Base-by-base conservation (phyloP, 2,888 invertebrate species). In the Standfussiana lucernea region DNA sequence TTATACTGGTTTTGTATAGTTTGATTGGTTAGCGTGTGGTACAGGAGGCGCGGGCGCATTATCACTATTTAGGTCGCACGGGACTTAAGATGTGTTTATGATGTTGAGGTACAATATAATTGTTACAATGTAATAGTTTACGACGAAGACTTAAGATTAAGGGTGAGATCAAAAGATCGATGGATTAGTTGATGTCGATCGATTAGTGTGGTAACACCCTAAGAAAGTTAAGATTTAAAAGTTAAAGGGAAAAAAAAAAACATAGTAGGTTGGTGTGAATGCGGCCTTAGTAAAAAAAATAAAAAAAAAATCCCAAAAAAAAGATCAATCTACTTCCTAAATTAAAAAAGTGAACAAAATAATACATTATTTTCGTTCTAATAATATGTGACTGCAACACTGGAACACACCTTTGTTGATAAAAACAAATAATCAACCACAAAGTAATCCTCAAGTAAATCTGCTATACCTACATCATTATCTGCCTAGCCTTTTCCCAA, bases 31-130 rank as follows among this genome's bases (percentile, higher is more conserved):
- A 13, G 1, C 6, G n/a, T n/a, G 53, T 4, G n/a, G n/a, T 11
- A 35, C 61, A 8, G 75, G 28, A 65, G 24, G 37, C 65, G 75
- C 59, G 24, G 21, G 50, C 83, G 75, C 75, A 81, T 40, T 65
- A 56, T 50, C 65, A 42, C 28, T 37, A 45, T 78, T 21, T 28
- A 65, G 32, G 35, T 47, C 35, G 56, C 40, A 47, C 21, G n/a
- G 24, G 45, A 65, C n/a, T 71, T 32, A 2, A 40, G 45, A 56
- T 28, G 40, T 45, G 45, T 74, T 47, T 59, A 80, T 35, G 32
- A 42, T 42, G 40, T 53, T 37, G 37, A 15, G 56, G 15, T 56
- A n/a, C n/a, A 45, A 45, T 45, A 10, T 21, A 28, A 28, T 56
- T 56, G 56, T 28, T n/a, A n/a, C 13, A 53, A 28, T 2, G 11